Percentiles rank a stretch among this genome's conserved stretches.
phyloP scores from a whole-genome alignment of 2,113 vertebrate genomes.

The Oncorhynchus masou region DNA sequence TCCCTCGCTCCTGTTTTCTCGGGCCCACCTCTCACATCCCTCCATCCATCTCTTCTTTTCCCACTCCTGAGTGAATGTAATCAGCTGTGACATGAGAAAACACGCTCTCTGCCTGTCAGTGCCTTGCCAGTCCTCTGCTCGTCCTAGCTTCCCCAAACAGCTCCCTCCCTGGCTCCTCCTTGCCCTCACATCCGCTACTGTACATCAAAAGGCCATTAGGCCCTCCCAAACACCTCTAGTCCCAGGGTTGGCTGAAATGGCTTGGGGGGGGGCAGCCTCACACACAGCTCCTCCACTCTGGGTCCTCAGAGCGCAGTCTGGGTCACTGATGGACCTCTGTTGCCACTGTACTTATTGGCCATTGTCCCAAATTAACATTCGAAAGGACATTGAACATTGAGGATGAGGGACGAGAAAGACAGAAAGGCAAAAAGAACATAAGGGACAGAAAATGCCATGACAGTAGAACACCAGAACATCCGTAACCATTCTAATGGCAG shows the following conservation, averaged over 20 bases:
- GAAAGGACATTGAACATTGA: conserved; percentile 29
- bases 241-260: conserved; percentile 50
- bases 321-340: conserved; percentile 70
- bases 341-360: conserved; percentile 54
- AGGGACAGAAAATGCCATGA: conserved; percentile 53
- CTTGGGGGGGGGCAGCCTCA: neutral
- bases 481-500: conserved; percentile 55
- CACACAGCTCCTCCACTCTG: conserved; percentile 39
- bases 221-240: conserved; percentile 76
- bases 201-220: conserved; percentile 99
- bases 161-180: conserved; percentile 31
- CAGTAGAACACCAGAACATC: conserved; percentile 53
- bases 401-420: conserved; percentile 3
- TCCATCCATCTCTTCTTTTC: conserved; percentile 41
- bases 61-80: conserved; percentile 84
- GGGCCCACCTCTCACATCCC: conserved; percentile 19
- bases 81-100: conserved; percentile 98
- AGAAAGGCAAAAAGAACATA: conserved; percentile 12
- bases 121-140: conserved; percentile 39
- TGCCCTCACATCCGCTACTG: conserved; percentile 83
- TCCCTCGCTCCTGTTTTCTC: conserved; percentile 67
- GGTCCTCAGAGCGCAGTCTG: conserved; percentile 53
- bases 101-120: conserved; percentile 65
- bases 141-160: conserved; percentile 29
- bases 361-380: conserved; percentile 55